Evolutionary conservation across 1,140 invertebrate species (phyloP), one percentile per base, ranked within the genome.

Genomic region (Lordiphosa mommai): DNA sequence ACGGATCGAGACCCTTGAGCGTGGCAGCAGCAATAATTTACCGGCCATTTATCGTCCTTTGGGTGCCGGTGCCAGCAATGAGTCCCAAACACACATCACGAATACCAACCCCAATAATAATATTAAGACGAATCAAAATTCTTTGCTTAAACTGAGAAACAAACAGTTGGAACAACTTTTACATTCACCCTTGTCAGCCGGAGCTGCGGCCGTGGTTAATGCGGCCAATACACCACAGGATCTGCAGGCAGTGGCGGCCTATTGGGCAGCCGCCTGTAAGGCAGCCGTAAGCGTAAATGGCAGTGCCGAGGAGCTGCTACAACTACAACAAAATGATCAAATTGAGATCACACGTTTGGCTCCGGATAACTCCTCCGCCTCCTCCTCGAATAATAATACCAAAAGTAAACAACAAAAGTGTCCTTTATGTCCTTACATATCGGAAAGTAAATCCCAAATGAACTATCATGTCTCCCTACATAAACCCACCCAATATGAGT

Each of bases 391-490:
- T 41, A 82, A 34, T 23, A 88, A 86, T 16, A 84, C 86, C 9
- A 86, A 86, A 52, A 76, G 73, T 47, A 88, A 86, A 72, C 90
- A 93, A 52, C 94, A 94, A 84, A 92, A 91, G 71, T 96, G 95
- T 72, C 90, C 91, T 0, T 90, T 92, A 34, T 96, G 95, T 88
- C 95, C 95, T 0, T 96, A 95, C 86, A 93, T 94, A 56, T 95
- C 93, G 17, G 94, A 95, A 74, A 95, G 93, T 79, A 95, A 95
- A 87, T 94, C 94, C 34, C 95, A 96, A 84, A 95, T 93, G 73
- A 91, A 94, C 61, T 95, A 96, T 86, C 95, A 96, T 70, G 94
- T 94, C 67, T 95, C 96, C 85, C 95, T 96, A 77, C 95, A 97
- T 82, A 92, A 94, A 33, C 92, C 93, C 4, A 90, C 90, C 6